Evolutionary conservation across 2,888 invertebrate species (phyloP), one percentile per base, ranked within the genome.

Genomic region (Leucophora obtusa): DNA sequence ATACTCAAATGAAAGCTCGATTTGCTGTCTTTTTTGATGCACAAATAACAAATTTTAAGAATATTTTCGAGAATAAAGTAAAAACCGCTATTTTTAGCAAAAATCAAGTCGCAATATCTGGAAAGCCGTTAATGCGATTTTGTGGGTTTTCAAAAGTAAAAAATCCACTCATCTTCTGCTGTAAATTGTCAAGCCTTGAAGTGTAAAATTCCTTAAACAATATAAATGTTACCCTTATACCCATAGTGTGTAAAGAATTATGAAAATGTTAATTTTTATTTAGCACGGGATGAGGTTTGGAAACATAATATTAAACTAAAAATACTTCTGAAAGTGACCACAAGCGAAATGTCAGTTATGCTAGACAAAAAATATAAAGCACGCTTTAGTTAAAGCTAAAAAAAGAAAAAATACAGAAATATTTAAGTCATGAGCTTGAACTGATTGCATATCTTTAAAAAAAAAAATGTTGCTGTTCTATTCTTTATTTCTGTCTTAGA

Each of bases 401-500:
- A 51, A 50, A 38, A 63, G 1, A 35, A 53, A 35, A 53, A 53
- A 54, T 35, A 33, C 71, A 66, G 60, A 81, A 81, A 81, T 81
- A 81, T 77, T 81, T 81, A 70, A 81, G 81, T 81, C 81, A 81
- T 81, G 81, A 81, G 81, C 81, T 77, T 82, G 82, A 81, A 75
- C 83, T 83, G 84, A 83, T 83, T 83, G 82, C 83, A 84, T 82
- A 83, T 83, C 83, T 84, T 80, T 77, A 75, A 65, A 33, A 21
- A 65, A 71, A 78, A 43, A 66, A 68, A 69, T 54, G 24, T 59
- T 51, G 0, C 38, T 38, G 33, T 63, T 56, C 54, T 60, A 35
- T 68, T 68, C 60, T 68, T 68, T 71, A 38, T 62, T 70, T 50
- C n/a, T 60, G 18, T 28, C 28, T 28, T 35, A 33, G n/a, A 50